Percentiles rank a stretch among this genome's conserved stretches.
Evolutionary conservation across 1,140 invertebrate genomes (phyloP).

Genomic region (Prorops nasuta): DNA sequence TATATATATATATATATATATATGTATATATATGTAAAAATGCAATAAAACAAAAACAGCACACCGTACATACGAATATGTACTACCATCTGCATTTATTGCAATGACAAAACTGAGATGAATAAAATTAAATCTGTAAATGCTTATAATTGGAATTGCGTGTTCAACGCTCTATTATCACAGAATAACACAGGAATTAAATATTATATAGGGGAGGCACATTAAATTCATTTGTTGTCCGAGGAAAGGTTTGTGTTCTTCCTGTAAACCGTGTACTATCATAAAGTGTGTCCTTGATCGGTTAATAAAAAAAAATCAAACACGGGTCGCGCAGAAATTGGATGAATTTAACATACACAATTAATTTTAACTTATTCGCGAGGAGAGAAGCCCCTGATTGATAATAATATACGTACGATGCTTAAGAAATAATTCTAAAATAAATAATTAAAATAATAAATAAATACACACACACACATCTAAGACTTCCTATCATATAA

Average conservation of each 20-base stretch:
- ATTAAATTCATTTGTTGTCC: not conserved
- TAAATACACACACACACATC: not conserved
- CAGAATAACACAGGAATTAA: conserved; percentile 30
- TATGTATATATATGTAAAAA: not conserved
- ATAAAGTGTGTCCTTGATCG: too few species aligned
- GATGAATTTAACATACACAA: not conserved
- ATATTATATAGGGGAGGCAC: conserved; percentile 2
- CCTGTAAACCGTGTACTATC: too few species aligned
- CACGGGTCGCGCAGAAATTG: not conserved
- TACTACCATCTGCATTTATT: conserved; percentile 30
- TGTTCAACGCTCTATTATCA: conserved; percentile 18
- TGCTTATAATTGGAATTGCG: conserved; percentile 16
- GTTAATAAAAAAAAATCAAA: not conserved
- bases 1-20: not conserved
- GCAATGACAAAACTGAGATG: conserved; percentile 25
- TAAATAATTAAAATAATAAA: not conserved
- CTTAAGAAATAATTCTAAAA: not conserved
- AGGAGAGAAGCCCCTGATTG: not conserved
- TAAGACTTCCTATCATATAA: too few species aligned
- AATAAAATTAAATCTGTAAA: conserved; percentile 26
- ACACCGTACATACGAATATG: too few species aligned
- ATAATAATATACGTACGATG: conserved; percentile 2
- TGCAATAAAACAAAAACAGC: conserved; percentile 20
- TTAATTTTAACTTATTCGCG: not conserved
- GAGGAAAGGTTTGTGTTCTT: not conserved